A percentile compares a stretch with the other conserved stretches of the same genome.
Conservation (phyloP, 2,888 invertebrate genomes). For the Agonopterix alstromeriana region DNA sequence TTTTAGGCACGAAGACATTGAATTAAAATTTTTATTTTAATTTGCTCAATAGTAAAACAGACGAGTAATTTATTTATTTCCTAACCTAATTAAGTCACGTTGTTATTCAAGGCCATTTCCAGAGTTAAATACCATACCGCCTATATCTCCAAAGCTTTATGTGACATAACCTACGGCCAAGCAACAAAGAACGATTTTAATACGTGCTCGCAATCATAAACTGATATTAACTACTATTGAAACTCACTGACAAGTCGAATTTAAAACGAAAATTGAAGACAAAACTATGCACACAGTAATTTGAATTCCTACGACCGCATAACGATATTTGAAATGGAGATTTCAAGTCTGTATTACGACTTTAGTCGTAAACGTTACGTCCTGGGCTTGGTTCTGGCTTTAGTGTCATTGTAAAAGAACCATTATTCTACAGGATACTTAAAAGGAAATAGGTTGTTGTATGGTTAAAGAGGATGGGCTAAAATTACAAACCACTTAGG, state of each 20-base stretch:
- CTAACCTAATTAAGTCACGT: not conserved
- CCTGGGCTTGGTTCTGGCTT: conserved; percentile 17
- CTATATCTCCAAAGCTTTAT: conserved; percentile 18
- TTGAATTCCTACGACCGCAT: conserved; percentile 9
- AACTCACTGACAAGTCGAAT: conserved; percentile 9
- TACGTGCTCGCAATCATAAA: conserved; percentile 23
- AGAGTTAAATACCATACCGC: conserved; percentile 8
- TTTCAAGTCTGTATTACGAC: conserved; percentile 5
- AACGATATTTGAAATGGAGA: conserved; percentile 28
- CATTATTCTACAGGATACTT: conserved; percentile 17
- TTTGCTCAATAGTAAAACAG: not conserved
- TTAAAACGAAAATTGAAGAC: conserved; percentile 31
- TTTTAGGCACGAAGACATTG: no score
- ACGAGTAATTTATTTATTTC: no score
- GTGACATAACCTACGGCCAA: conserved; percentile 26
- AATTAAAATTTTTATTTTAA: not conserved
- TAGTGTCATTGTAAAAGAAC: conserved; percentile 20
- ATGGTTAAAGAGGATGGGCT: not conserved
- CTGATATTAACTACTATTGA: conserved; percentile 20
- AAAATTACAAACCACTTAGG: not conserved
- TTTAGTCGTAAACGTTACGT: conserved; percentile 28
- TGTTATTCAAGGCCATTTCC: conserved; percentile 3
- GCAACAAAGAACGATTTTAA: conserved; percentile 19
- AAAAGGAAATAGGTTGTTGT: conserved; percentile 12
- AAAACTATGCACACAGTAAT: conserved; percentile 8